A percentile compares a stretch with the other conserved stretches of the same genome.
These are phyloP conservation scores for Polymixis flavicincta DNA, from an alignment of 2,888 invertebrate genomes.

Conservation along the genomic window DNA sequence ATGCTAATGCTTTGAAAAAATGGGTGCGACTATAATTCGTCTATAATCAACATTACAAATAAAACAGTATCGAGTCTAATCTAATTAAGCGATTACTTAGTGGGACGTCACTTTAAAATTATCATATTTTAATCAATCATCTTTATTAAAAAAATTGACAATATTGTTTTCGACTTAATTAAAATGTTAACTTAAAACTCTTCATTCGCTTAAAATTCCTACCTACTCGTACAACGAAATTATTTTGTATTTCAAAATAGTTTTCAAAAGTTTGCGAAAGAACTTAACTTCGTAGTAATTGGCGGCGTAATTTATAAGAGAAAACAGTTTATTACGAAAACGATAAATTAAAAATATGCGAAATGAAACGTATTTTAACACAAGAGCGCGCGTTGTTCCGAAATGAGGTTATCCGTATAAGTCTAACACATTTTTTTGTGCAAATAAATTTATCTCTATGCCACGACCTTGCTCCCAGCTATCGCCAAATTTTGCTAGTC, in stretches of 20 bases:
- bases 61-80: constrained; percentile 56
- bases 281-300: constrained; percentile 36
- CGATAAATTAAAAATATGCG: constrained; percentile 61
- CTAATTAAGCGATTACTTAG: constrained; percentile 60
- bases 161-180: constrained; percentile 13
- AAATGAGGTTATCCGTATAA: constrained; percentile 89
- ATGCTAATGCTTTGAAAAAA: constrained; percentile 12
- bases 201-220: constrained; percentile 9
- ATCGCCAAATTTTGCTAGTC: constrained; percentile 87
- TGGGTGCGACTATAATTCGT: constrained; percentile 29
- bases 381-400: constrained; percentile 83
- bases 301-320: constrained; percentile 32
- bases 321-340: constrained; percentile 43
- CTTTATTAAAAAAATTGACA: constrained; percentile 25
- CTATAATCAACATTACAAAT: constrained; percentile 37
- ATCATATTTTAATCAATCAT: constrained; percentile 45
- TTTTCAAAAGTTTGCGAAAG: constrained; percentile 49
- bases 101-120: constrained; percentile 49
- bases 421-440: constrained; percentile 89
- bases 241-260: constrained; percentile 33
- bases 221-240: constrained; percentile 3
- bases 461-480: constrained; percentile 89
- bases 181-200: constrained; percentile 21
- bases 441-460: constrained; percentile 89
- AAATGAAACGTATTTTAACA: constrained; percentile 67